Evolutionary conservation across 2,888 invertebrate genomes (phyloP), one percentile per base, ranked within the genome.

Genomic region (Busseola fusca): DNA sequence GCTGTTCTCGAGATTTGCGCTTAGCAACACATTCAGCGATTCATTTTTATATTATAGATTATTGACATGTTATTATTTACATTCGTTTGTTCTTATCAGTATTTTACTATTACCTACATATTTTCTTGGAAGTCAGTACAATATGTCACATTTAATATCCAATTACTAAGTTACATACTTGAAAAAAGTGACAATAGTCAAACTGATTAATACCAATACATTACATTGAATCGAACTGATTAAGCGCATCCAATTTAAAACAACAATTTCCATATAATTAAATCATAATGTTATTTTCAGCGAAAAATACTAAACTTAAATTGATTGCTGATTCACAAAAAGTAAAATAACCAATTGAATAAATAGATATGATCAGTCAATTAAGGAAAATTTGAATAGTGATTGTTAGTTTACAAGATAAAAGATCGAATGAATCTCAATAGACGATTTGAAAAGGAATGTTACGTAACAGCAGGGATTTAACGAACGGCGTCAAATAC

Each of bases 401-500:
- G 45, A 10, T 27, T 37, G n/a, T 27, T n/a, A 34, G 18, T 42
- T 27, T 4, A 34, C 16, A 50, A 30, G 16, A 45, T 37, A n/a
- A 54, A 58, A 37, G 1, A n/a, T 45, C 16, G 30, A 67, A 67
- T 16, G 21, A 25, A 74, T 37, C 6, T 40, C 34, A 27, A 37
- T 27, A 45, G 14, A 16, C 14, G 1, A 52, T 25, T 37, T 21
- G 52, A 10, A 54, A 59, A 48, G 9, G 7, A 42, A 9, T 30
- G 18, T 60, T 62, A 77, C 25, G 45, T 57, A 72, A 65, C 45
- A 56, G 0, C 10, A 25, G 25, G 5, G 42, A 50, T 37, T 18
- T 56, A 37, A 56, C 42, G 50, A 76, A 72, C 62, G 50, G 60
- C 34, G 50, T 64, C 64, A 62, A 76, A 76, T 59, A 75, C 40